phyloP scores from a whole-genome alignment of 2,888 invertebrate genomes.

The Agrotis clavis region DNA sequence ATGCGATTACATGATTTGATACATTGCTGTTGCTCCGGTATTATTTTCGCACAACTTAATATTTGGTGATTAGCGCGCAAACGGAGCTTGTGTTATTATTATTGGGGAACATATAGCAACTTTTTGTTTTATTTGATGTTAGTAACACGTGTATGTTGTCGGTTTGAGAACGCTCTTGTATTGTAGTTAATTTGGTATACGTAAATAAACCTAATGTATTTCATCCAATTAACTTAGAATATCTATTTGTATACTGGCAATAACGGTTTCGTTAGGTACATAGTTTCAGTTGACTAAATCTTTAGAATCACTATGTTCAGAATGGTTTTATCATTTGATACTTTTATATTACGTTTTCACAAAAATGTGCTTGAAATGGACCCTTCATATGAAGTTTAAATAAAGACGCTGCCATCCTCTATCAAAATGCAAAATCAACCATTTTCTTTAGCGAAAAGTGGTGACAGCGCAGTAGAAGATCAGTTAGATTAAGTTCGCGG shows the following conservation, averaged over 20 bases:
- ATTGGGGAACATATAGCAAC: constrained; percentile 22
- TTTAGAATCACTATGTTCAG: no score
- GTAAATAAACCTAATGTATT: background rate
- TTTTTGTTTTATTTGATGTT: constrained; percentile 22
- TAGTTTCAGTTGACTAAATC: background rate
- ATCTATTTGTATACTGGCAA: background rate
- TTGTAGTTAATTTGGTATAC: background rate
- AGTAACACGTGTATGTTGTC: background rate
- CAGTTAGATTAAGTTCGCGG: constrained; percentile 39
- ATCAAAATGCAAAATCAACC: background rate
- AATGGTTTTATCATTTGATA: background rate
- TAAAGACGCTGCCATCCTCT: background rate
- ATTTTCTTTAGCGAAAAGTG: constrained; percentile 2
- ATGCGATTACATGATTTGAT: constrained; percentile 71
- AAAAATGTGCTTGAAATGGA: background rate
- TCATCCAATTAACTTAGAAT: background rate
- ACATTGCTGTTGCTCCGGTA: constrained; percentile 52
- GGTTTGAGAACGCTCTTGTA: background rate
- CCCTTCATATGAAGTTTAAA: no score
- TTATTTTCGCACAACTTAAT: constrained; percentile 52
- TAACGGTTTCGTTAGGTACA: background rate
- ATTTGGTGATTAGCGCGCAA: constrained; percentile 44
- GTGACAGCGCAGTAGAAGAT: background rate
- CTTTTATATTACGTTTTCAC: background rate
- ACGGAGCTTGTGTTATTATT: constrained; percentile 29